phyloP scores from a whole-genome alignment of 2,113 vertebrate genomes.

The Hydrolagus affinis region DNA sequence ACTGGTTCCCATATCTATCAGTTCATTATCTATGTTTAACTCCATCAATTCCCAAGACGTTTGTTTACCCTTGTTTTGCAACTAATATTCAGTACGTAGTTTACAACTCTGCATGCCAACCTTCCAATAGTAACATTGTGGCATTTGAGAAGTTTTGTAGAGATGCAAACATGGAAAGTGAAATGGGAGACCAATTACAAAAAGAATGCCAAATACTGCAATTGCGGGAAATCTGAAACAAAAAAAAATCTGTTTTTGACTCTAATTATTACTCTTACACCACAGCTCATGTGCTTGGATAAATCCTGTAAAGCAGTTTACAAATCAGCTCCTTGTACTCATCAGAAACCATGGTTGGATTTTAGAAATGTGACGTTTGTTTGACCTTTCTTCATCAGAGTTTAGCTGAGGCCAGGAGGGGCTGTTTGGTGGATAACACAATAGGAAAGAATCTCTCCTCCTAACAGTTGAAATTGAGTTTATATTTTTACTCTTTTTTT shows the following conservation, averaged over 20 bases:
- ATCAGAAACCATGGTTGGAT: neutral
- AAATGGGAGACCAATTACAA: no score
- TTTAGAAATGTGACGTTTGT: neutral
- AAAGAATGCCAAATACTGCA: no score
- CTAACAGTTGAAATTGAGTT: neutral
- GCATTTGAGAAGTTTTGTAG: neutral
- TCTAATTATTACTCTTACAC: neutral
- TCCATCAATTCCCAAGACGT: neutral
- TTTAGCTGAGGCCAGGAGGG: neutral
- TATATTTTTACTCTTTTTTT: neutral
- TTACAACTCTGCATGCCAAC: neutral
- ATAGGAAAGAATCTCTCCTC: neutral
- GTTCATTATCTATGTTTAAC: neutral
- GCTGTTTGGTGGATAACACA: neutral
- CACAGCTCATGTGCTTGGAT: neutral
- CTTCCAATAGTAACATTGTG: neutral
- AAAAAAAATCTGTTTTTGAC: neutral
- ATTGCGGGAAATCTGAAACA: neutral
- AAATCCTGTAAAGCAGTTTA: neutral
- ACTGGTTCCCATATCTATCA: neutral
- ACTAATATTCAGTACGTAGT: neutral
- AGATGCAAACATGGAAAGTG: neutral
- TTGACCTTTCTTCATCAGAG: neutral
- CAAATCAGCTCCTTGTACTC: neutral
- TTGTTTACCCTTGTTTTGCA: neutral